phyloP scores from a whole-genome alignment of 2,888 invertebrate genomes.

The Tuberolachnus salignus region DNA sequence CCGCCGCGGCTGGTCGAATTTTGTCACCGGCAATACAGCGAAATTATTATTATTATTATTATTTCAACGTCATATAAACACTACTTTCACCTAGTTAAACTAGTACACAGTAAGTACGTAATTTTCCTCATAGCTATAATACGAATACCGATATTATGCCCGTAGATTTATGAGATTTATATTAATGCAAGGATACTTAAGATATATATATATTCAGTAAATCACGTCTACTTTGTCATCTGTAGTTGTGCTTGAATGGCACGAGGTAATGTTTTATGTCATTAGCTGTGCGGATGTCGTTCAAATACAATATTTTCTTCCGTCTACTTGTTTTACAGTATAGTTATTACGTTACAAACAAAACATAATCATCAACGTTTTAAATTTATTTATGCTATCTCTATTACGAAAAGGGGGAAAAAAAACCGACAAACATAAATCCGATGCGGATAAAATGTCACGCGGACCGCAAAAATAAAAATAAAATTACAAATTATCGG shows the following conservation, averaged over 20 bases:
- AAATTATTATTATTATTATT: too few relatives aligned
- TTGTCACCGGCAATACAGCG: background rate
- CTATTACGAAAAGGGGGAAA: too few relatives aligned
- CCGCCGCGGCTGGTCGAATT: background rate
- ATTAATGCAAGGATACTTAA: background rate
- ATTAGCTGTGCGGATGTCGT: constrained; percentile 1
- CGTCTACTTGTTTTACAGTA: background rate
- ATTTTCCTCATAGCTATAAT: too few relatives aligned
- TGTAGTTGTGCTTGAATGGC: background rate
- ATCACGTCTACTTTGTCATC: constrained; percentile 2
- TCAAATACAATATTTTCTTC: background rate
- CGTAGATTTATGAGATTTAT: background rate
- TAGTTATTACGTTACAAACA: background rate
- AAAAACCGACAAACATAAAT: too few relatives aligned
- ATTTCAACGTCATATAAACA: background rate
- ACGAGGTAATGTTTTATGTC: constrained; percentile 27
- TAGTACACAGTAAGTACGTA: background rate
- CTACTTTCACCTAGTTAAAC: background rate
- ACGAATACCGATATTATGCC: background rate
- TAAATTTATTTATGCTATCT: background rate
- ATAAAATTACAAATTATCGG: too few relatives aligned
- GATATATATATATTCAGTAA: constrained; percentile 2
- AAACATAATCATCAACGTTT: background rate
- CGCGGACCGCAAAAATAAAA: too few relatives aligned
- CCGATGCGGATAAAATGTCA: too few relatives aligned